Evolutionary conservation across 2,888 invertebrate genomes (phyloP).

Genomic region (Anoncus sp.): DNA sequence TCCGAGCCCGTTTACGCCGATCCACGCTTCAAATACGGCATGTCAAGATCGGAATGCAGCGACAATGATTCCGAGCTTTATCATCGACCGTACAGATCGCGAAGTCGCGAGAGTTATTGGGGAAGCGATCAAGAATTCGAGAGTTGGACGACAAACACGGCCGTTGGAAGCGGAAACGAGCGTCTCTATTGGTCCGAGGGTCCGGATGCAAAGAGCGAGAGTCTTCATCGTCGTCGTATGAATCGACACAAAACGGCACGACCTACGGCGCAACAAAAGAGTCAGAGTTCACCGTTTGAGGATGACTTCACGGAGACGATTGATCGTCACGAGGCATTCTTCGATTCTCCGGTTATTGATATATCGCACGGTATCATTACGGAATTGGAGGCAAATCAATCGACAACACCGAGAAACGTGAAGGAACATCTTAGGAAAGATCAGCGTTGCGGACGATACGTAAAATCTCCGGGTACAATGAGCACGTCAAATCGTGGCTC

Average conservation of each 20-base stretch:
- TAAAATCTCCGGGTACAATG: constrained; percentile 5
- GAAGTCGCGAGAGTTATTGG: constrained; percentile 81
- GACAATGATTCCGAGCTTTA: constrained; percentile 81
- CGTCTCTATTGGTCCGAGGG: constrained; percentile 81
- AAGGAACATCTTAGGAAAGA: constrained; percentile 74
- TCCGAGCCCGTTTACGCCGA: constrained; percentile 77
- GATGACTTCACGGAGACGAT: constrained; percentile 86
- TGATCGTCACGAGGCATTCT: constrained; percentile 75
- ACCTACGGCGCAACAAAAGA: constrained; percentile 76
- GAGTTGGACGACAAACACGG: constrained; percentile 76
- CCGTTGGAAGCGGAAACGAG: constrained; percentile 68
- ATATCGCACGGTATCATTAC: constrained; percentile 74
- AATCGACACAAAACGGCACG: constrained; percentile 77
- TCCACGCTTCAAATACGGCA: constrained; percentile 76
- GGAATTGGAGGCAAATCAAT: constrained; percentile 69
- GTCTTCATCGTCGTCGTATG: constrained; percentile 79
- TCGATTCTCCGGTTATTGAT: constrained; percentile 69
- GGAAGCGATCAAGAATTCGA: constrained; percentile 82
- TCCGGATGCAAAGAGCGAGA: constrained; percentile 77
- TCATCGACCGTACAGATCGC: constrained; percentile 79
- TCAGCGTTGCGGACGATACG: constrained; percentile 58
- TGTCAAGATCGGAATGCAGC: constrained; percentile 81
- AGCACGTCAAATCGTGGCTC: constrained; percentile 69
- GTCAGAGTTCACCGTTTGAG: constrained; percentile 86
- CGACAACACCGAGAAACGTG: constrained; percentile 72